Evolutionary conservation across 1,140 invertebrate genomes (phyloP).

Genomic region (Caenorhabditis inopinata): DNA sequence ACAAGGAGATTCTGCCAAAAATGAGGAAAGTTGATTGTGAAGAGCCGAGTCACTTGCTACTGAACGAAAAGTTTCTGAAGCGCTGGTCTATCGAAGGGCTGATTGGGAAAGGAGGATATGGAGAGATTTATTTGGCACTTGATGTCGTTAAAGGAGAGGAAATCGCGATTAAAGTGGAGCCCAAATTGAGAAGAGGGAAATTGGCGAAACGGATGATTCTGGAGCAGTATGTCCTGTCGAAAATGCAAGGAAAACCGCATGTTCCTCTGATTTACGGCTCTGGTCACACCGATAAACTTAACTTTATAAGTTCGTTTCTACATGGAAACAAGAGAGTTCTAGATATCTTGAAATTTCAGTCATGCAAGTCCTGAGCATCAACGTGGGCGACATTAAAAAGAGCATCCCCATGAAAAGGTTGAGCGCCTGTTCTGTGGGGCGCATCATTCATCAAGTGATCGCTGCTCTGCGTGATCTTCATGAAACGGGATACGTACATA

Average conservation of each 20-base stretch:
- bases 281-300: constrained; percentile 40
- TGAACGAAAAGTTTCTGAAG: constrained; percentile 38
- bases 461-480: constrained; percentile 80
- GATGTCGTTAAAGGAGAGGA: constrained; percentile 78
- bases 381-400: constrained; percentile 89
- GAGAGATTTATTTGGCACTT: constrained; percentile 97
- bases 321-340: background rate
- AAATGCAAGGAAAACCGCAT: constrained; percentile 74
- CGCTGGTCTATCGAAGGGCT: constrained; percentile 71
- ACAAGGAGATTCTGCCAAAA: constrained; percentile 14
- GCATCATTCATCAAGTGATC: constrained; percentile 90
- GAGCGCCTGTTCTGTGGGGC: constrained; percentile 88
- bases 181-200: constrained; percentile 85
- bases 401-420: constrained; percentile 86
- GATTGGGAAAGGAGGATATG: constrained; percentile 96
- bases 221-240: constrained; percentile 94
- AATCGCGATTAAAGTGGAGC: constrained; percentile 95
- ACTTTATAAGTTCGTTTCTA: constrained; percentile 10
- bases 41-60: constrained; percentile 2
- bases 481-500: constrained; percentile 93
- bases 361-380: constrained; percentile 85
- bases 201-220: constrained; percentile 91
- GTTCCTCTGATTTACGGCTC: constrained; percentile 49
- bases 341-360: background rate
- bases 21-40: background rate